Evolutionary conservation across 2,797 vertebrate genomes (phyloP), one percentile per base, ranked within the genome.

Genomic region (Megalops cyprinoides): DNA sequence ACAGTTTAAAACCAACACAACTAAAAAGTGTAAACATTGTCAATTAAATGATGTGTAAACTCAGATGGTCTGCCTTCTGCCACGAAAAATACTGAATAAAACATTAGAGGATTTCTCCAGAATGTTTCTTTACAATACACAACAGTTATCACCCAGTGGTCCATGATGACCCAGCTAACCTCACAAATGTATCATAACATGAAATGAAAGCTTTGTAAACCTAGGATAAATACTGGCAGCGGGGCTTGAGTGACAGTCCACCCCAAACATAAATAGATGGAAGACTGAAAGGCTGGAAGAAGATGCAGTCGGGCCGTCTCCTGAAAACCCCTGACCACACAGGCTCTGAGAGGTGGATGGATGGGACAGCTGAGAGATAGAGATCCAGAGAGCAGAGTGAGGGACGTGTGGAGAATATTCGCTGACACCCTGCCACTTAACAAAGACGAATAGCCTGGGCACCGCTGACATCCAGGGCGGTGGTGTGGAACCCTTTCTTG

Each of bases 371-470:
- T 28, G 15, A 85, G 4, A 3, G 84, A 87, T 86, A 49, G 80
- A 82, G 76, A 42, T 58, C 3, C 28, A 60, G 81, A 53, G 71
- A 67, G 69, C 56, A 25, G 56, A 31, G 28, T 78, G 79, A 78
- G 34, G 46, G 65, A 81, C 76, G 58, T 48, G 74, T 39, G 34
- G 58, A 42, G 34, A 82, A 46, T 58, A 58, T 79, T 31, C 67
- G 48, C 73, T 81, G 80, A 89, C 88, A 81, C 69, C 42, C 85
- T 86, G 79, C 78, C 76, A 84, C 87, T 84, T 60, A 87, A 76
- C 84, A 74, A 69, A 86, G 90, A 90, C 85, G 88, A 88, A 86
- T 89, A 87, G 90, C 82, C 74, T 81, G 81, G 88, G 76, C 82
- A 79, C 74, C 37, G n/a, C 62, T 46, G 75, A 65, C 67, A 53